phyloP scores from a whole-genome alignment of 2,797 vertebrate genomes.

The Danio tinwini region DNA sequence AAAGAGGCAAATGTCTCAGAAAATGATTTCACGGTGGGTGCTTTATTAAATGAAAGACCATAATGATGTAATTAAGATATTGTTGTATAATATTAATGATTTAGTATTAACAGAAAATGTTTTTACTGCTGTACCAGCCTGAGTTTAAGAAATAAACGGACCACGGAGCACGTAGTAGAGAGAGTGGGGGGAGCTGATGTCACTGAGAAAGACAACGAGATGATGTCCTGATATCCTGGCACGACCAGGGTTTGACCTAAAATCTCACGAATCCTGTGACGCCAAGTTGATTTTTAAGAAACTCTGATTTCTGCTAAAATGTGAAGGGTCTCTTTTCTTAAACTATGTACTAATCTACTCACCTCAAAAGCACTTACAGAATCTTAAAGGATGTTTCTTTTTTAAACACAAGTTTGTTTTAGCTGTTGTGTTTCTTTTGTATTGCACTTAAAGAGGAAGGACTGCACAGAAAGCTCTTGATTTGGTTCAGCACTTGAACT shows the following conservation, averaged over 20 bases:
- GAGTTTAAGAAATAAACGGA: constrained; percentile 1
- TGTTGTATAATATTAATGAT: not conserved
- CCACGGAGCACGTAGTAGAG: constrained; percentile 2
- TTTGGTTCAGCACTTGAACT: constrained; percentile 50
- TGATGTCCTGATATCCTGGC: constrained; percentile 49
- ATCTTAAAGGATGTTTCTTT: constrained; percentile 7
- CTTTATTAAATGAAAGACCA: constrained; percentile 23
- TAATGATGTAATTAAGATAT: not conserved
- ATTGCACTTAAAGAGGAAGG: constrained; percentile 1
- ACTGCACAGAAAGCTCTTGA: constrained; percentile 50
- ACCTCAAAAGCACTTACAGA: constrained; percentile 16
- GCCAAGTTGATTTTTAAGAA: constrained; percentile 28
- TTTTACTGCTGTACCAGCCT: constrained; percentile 3
- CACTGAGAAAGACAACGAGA: constrained; percentile 31
- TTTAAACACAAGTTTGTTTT: constrained; percentile 17
- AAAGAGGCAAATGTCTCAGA: constrained; percentile 17
- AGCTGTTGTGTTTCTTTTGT: not conserved
- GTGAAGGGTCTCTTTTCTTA: constrained; percentile 35
- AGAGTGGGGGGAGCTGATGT: constrained; percentile 18
- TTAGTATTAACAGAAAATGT: constrained; percentile 1
- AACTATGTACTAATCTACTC: constrained; percentile 22
- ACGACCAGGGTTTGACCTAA: constrained; percentile 22
- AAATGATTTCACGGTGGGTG: constrained; percentile 25
- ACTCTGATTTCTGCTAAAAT: constrained; percentile 43
- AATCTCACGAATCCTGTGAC: not conserved